Percentiles rank a stretch among this genome's conserved stretches.
phyloP scores from a whole-genome alignment of 2,113 vertebrate species.

The Andinoacara biseriatus region DNA sequence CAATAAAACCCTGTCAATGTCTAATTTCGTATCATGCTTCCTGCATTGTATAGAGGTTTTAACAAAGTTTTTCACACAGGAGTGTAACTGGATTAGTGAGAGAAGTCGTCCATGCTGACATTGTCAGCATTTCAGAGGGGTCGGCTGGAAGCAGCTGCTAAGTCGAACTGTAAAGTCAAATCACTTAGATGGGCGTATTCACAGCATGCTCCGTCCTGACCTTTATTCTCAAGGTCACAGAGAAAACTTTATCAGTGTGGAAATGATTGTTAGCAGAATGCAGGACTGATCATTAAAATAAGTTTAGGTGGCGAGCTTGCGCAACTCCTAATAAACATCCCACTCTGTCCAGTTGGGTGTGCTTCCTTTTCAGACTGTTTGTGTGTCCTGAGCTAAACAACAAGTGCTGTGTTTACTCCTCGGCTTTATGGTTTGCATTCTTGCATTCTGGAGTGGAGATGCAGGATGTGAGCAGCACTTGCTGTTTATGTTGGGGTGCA shows the following conservation, averaged over 20 bases:
- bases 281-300: background rate
- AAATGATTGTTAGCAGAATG: background rate
- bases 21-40: constrained; percentile 5
- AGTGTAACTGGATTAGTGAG: constrained; percentile 10
- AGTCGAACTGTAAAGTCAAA: constrained; percentile 36
- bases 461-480: constrained; percentile 43
- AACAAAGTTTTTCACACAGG: constrained; percentile 42
- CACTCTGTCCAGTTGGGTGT: background rate
- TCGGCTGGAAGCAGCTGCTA: background rate
- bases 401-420: constrained; percentile 58
- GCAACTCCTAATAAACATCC: constrained; percentile 1
- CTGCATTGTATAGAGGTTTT: constrained; percentile 49
- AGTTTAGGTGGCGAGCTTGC: background rate
- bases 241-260: background rate
- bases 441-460: constrained; percentile 13
- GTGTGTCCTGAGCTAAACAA: constrained; percentile 55
- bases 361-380: constrained; percentile 30
- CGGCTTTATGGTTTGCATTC: constrained; percentile 12
- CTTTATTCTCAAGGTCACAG: background rate
- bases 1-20: background rate
- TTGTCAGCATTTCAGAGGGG: constrained; percentile 11
- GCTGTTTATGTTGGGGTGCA: constrained; percentile 56
- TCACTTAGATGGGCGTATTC: constrained; percentile 27
- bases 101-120: constrained; percentile 9
- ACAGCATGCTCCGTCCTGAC: constrained; percentile 15